Evolutionary conservation across 2,113 vertebrate species (phyloP).

Genomic region (Prietella phreatophila): DNA sequence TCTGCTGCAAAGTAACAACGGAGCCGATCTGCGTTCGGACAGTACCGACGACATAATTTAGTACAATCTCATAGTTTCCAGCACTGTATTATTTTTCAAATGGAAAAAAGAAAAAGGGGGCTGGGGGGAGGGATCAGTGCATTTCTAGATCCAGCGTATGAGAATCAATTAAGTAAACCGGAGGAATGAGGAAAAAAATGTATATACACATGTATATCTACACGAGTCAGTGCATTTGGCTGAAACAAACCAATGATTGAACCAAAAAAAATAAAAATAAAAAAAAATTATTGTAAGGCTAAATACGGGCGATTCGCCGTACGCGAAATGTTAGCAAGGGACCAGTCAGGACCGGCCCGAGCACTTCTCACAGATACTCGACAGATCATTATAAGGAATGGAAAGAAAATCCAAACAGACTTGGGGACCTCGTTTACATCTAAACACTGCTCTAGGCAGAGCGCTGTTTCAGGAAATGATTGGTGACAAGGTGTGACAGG

Average conservation of each 20-base stretch:
- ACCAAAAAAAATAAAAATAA: no score
- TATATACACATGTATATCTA: no score
- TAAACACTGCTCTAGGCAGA: conserved; percentile 56
- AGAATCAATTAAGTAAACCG: not conserved
- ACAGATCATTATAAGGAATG: not conserved
- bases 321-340: not conserved
- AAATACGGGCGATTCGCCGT: not conserved
- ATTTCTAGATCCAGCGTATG: not conserved
- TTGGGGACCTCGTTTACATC: conserved; percentile 43
- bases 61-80: not conserved
- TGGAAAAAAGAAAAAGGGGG: no score
- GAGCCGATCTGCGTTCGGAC: not conserved
- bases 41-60: no score
- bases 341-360: not conserved
- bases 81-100: not conserved
- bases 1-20: not conserved
- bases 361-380: not conserved
- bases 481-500: conserved; percentile 40
- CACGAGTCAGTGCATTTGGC: not conserved
- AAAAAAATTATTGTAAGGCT: not conserved
- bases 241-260: not conserved
- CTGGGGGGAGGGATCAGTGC: not conserved
- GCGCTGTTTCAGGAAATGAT: conserved; percentile 48
- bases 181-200: no score
- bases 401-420: conserved; percentile 16